Evolutionary conservation across 2,888 invertebrate genomes (phyloP).

Genomic region (Nemurella pictetii): DNA sequence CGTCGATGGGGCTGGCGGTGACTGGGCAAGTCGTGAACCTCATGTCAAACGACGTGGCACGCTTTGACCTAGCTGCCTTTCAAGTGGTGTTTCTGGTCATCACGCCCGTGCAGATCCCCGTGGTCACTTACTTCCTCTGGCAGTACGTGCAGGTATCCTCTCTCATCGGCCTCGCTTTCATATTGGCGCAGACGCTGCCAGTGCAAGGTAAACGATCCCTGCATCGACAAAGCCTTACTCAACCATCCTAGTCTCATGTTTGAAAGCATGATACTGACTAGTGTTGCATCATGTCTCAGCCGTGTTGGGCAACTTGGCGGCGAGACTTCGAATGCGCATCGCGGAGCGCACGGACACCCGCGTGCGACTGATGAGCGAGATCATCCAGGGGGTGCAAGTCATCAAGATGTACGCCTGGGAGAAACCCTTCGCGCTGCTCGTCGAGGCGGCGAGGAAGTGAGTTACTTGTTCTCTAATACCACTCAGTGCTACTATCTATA

Average conservation of each 20-base stretch:
- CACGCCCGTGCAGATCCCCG: conserved; percentile 53
- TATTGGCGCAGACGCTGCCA: conserved; percentile 60
- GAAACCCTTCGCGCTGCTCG: conserved; percentile 63
- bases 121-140: conserved; percentile 53
- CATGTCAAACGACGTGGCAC: conserved; percentile 61
- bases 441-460: conserved; percentile 14
- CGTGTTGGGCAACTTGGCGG: conserved; percentile 48
- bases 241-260: too few relatives aligned
- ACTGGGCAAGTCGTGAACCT: conserved; percentile 65
- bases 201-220: conserved; percentile 62
- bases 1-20: conserved; percentile 82
- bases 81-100: conserved; percentile 53
- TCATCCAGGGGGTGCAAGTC: conserved; percentile 88
- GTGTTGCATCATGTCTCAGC: not conserved
- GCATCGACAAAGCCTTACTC: too few relatives aligned
- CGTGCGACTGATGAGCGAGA: conserved; percentile 91
- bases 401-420: conserved; percentile 90
- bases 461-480: not conserved
- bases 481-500: not conserved
- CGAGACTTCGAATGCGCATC: conserved; percentile 65
- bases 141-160: conserved; percentile 56
- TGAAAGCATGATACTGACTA: too few relatives aligned
- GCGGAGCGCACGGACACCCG: conserved; percentile 86
- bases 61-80: conserved; percentile 58
- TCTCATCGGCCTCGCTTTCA: conserved; percentile 54